Conservation (phyloP, 2,797 vertebrate species). For the Coregonus sp. region DNA sequence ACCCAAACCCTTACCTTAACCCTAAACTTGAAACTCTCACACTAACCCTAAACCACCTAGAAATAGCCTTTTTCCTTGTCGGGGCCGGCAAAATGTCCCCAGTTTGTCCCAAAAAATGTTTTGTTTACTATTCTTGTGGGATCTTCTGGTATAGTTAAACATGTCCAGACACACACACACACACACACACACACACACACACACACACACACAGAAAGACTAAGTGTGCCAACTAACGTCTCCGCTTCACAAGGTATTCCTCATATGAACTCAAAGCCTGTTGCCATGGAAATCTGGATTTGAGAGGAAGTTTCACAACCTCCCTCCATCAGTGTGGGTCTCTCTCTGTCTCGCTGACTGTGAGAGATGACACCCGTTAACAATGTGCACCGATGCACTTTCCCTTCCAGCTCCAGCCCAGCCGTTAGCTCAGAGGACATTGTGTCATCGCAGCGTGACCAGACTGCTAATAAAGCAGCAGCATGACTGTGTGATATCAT, state of each 20-base stretch:
- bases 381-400: background rate
- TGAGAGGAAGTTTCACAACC: constrained; percentile 11
- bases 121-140: too few species aligned
- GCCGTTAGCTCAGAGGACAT: constrained; percentile 5
- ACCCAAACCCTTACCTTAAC: too few species aligned
- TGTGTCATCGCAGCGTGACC: constrained; percentile 10
- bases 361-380: background rate
- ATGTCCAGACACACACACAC: background rate
- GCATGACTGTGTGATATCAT: constrained; percentile 1
- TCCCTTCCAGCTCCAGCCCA: background rate
- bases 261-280: constrained; percentile 31
- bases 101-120: too few species aligned
- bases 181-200: constrained; percentile 2
- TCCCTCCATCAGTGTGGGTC: constrained; percentile 1
- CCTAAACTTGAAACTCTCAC: too few species aligned
- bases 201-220: background rate
- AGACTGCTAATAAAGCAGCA: constrained; percentile 4
- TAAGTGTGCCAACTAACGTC: too few species aligned
- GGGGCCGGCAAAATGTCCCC: too few species aligned
- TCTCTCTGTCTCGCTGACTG: background rate
- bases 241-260: constrained; percentile 22
- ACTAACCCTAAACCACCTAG: too few species aligned
- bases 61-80: too few species aligned
- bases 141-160: too few species aligned
- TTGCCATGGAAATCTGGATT: constrained; percentile 45